Base-by-base conservation (phyloP, 2,113 vertebrate genomes). In the Misgurnus anguillicaudatus region DNA sequence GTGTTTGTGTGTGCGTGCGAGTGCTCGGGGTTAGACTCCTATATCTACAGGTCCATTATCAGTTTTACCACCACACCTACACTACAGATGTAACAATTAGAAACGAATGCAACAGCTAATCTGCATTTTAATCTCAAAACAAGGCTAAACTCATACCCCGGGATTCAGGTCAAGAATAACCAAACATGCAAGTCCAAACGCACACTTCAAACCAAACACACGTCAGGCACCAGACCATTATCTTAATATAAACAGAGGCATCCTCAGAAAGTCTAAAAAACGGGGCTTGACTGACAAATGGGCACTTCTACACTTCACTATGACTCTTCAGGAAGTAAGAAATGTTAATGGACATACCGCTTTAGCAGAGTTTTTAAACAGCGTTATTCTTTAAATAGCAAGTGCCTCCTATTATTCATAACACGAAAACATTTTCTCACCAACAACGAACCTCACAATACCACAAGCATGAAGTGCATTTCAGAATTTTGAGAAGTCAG, bases 171-270 rank as follows among this genome's bases (percentile, higher is more conserved):
- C 55, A 62, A 69, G 19, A 72, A 65, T 39, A 65, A 80, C 36
- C 60, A 72, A 55, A 55, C 74, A 76, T 62, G 53, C 53, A 77
- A 82, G 41, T 55, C 36, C 58, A 77, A 62, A 74, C 19, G 53
- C 65, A 63, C 65, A 69, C 79, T 61, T 74, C 51, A 58, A 73
- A 69, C 53, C 58, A 51, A 48, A 60, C 73, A 76, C 38, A 14
- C 24, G 9, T 4, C 8, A 69, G 72, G 66, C n/a, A 19, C 74
- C 41, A 58, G 53, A 58, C 64, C 62, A 70, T n/a, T 62, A 63
- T 57, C 42, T 57, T 17, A 17, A 68, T 24, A 60, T 4, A 14
- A 78, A 41, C 24, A 2, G 47, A 51, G 11, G 47, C 9, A 51
- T 3, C 9, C 13, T 51, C 48, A 55, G 24, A 55, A 55, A n/a